Evolutionary conservation across 2,113 vertebrate species (phyloP).

Genomic region (Machaerirhynchus nigripectus): DNA sequence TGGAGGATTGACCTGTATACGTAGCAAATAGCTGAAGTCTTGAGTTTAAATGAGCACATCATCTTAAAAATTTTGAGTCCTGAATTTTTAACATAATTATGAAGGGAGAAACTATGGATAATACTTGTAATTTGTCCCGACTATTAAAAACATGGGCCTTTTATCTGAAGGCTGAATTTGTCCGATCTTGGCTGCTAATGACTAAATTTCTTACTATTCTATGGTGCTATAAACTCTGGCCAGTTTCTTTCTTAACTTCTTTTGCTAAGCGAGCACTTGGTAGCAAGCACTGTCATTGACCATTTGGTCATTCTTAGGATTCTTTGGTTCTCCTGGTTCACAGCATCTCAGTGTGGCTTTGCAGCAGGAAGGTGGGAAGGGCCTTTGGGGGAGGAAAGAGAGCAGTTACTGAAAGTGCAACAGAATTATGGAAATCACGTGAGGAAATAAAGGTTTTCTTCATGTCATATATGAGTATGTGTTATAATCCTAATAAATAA

Average conservation of each 20-base stretch:
- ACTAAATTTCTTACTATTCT: neutral
- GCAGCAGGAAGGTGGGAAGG: neutral
- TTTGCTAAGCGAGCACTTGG: rapidly evolving
- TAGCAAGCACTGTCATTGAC: neutral
- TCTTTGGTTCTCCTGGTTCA: neutral
- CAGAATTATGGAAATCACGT: neutral
- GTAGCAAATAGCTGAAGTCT: neutral
- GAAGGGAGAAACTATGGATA: neutral
- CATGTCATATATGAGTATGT: neutral
- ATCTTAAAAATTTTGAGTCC: rapidly evolving
- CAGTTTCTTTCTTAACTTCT: neutral
- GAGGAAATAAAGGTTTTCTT: neutral
- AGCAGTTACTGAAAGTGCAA: neutral
- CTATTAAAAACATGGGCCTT: neutral
- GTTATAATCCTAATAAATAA: neutral
- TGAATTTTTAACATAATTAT: neutral
- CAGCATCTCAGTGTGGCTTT: neutral
- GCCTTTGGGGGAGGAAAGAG: neutral
- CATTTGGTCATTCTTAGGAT: neutral
- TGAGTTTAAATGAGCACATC: neutral
- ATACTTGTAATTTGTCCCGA: neutral
- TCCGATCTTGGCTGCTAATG: neutral
- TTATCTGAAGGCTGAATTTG: neutral
- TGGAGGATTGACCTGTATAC: neutral
- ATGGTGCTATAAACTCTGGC: neutral